Conservation (phyloP, 2,113 vertebrate species). For the Echinops telfairi region DNA sequence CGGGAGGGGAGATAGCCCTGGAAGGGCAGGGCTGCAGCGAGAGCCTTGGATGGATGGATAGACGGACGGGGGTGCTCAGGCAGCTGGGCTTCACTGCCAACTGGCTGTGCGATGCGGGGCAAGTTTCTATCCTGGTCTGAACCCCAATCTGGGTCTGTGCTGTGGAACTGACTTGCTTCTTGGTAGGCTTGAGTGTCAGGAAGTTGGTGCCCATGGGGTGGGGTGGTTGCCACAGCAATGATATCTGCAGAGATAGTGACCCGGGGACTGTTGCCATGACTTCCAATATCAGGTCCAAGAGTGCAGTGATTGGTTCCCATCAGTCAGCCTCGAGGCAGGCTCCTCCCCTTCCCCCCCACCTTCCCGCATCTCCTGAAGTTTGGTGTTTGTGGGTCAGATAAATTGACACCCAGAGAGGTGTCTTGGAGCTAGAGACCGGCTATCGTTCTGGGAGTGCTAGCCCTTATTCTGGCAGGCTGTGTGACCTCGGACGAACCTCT, state of each 20-base stretch:
- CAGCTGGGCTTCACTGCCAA: neutral
- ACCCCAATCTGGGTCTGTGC: constrained; percentile 40
- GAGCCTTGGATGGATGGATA: neutral
- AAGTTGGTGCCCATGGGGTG: constrained; percentile 30
- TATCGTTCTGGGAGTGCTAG: neutral
- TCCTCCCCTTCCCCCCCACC: neutral
- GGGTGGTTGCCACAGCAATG: constrained; percentile 46
- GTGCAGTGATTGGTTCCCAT: constrained; percentile 33
- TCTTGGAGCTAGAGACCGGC: neutral
- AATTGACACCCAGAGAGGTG: neutral
- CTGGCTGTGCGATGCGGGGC: neutral
- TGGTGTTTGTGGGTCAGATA: neutral
- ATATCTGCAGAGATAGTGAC: constrained; percentile 58
- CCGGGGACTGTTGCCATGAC: constrained; percentile 59
- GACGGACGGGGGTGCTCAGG: neutral
- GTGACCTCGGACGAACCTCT: constrained; percentile 8
- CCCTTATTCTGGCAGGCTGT: neutral
- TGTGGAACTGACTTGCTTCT: constrained; percentile 42
- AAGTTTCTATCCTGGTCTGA: neutral
- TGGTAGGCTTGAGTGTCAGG: constrained; percentile 48
- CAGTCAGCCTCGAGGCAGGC: neutral
- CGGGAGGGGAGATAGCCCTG: neutral
- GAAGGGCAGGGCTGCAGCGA: neutral
- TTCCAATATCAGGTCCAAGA: neutral
- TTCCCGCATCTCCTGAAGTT: neutral